Percentiles rank a stretch among this genome's conserved stretches.
These are phyloP conservation scores for Camelus dromedarius DNA, from an alignment of 2,113 vertebrate genomes.

Conservation along the genomic window DNA sequence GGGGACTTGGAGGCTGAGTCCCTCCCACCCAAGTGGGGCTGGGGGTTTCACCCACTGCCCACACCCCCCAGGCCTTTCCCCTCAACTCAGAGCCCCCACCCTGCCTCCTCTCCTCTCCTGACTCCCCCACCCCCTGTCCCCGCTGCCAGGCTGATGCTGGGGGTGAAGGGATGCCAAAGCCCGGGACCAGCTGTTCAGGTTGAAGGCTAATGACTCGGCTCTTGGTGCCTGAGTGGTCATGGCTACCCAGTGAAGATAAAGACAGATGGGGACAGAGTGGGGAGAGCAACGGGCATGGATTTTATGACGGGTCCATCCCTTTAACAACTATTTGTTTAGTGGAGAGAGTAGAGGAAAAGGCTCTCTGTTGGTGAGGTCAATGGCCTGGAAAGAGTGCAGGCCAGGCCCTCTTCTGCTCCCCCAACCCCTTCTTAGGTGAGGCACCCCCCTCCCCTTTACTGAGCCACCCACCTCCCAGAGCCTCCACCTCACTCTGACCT, in stretches of 20 bases:
- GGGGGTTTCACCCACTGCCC: neutral
- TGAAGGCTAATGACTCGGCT: constrained; percentile 37
- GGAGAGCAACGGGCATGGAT: constrained; percentile 59
- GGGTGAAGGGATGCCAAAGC: neutral
- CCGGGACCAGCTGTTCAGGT: constrained; percentile 48
- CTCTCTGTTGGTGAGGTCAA: neutral
- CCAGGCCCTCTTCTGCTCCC: neutral
- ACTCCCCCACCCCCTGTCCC: neutral
- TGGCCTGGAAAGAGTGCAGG: constrained; percentile 30
- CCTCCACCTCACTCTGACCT: neutral
- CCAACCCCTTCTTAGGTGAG: neutral
- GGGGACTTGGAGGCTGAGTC: neutral
- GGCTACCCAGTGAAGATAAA: constrained; percentile 46
- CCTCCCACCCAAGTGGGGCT: neutral
- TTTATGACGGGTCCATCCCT: constrained; percentile 74
- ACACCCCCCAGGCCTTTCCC: neutral
- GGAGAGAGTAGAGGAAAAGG: constrained; percentile 39
- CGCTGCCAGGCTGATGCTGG: neutral
- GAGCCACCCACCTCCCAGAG: neutral
- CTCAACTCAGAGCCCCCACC: neutral
- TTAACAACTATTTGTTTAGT: constrained; percentile 82
- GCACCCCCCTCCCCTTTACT: neutral
- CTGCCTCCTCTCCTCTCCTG: neutral
- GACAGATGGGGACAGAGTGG: constrained; percentile 75
- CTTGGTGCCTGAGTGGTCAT: constrained; percentile 60